Base-by-base conservation (phyloP, 2,113 vertebrate genomes). In the Labeo catla region DNA sequence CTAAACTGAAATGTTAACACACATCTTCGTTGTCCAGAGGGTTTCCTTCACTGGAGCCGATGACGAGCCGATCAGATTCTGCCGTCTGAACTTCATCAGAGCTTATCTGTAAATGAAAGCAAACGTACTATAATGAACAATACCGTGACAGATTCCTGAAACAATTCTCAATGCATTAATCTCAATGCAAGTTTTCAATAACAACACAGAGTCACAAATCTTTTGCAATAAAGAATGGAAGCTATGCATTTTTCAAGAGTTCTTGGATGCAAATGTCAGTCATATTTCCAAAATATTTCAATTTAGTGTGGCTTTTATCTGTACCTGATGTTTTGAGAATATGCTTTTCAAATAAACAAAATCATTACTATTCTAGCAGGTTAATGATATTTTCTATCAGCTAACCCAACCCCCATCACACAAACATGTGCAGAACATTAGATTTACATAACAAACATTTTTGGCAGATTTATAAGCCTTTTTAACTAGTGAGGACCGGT, bases 51-150 rank as follows among this genome's bases (percentile, higher is more conserved):
- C 84, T 8, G 8, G 86, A 63, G 3, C 11, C 43, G 0, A 88
- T 52, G 0, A 91, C 83, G 2, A 28, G 28, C 28, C 28, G 28
- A 39, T 92, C 92, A 15, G 91, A 88, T 83, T 90, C 81, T 0
- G 86, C 86, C 61, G 92, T 79, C n/a, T 45, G 11, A 57, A 66
- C 34, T 59, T 28, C 28, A 28, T 47, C 39, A 45, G 45, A 15
- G 80, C 12, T 16, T n/a, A 12, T n/a, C 52, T 73, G 15, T 59
- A 59, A 59, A 59, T 21, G 8, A 21, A 59, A 59, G 2, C 19
- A 59, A 59, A 59, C 57, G 8, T 1, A 21, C 19, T 59, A 12
- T 7, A 57, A 19, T 57, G 50, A 54, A 12, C 6, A 13, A 50
- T 13, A 50, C 13, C 11, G 49, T 50, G 49, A 50, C 49, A 2